Conservation (phyloP, 2,113 vertebrate species). For the Trichechus manatus region DNA sequence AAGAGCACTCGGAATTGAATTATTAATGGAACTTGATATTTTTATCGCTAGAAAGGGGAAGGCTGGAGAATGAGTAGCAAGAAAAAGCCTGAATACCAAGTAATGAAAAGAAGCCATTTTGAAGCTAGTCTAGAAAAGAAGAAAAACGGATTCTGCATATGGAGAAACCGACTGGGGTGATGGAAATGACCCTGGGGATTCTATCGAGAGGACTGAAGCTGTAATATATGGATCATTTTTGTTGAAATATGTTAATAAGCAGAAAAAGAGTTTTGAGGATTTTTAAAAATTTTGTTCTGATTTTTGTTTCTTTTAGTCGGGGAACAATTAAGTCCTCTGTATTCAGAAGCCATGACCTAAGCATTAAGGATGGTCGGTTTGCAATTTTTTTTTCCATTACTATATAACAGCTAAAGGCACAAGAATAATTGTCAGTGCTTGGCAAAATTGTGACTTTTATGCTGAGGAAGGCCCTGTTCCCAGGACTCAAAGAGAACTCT, state of each 20-base stretch:
- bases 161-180: conserved; percentile 43
- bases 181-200: conserved; percentile 63
- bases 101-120: conserved; percentile 62
- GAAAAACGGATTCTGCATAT: conserved; percentile 62
- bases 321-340: background rate
- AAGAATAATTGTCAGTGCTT: background rate
- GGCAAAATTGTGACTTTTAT: background rate
- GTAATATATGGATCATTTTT: conserved; percentile 67
- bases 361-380: conserved; percentile 8
- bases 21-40: conserved; percentile 22
- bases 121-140: conserved; percentile 78
- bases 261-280: conserved; percentile 53
- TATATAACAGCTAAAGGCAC: conserved; percentile 29
- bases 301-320: background rate
- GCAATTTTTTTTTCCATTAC: conserved; percentile 61
- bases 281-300: too few relatives aligned
- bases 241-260: conserved; percentile 71
- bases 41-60: conserved; percentile 40
- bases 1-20: background rate
- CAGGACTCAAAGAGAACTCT: background rate
- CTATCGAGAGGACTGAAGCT: conserved; percentile 66
- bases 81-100: conserved; percentile 63
- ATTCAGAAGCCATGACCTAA: conserved; percentile 56
- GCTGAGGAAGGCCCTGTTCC: background rate
- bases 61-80: conserved; percentile 12